Base-by-base conservation (phyloP, 1,140 invertebrate genomes). In the Drosophila arawakana region DNA sequence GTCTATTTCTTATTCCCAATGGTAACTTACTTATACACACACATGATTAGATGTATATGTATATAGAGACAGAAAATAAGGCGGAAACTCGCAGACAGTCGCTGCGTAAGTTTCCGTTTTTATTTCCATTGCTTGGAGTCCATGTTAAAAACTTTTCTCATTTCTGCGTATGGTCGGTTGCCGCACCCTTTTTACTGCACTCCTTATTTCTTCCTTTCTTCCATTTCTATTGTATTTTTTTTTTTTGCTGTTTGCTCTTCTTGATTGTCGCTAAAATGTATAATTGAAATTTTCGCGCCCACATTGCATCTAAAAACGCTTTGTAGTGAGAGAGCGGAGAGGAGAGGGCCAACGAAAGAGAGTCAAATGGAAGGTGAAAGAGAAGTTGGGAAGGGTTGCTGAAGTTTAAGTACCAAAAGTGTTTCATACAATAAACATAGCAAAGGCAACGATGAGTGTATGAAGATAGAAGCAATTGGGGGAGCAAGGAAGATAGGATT, bases 261-360 rank as follows among this genome's bases (percentile, higher is more conserved):
- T 57, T 39, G 68, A 52, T 62, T 85, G 78, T 81, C 81, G 81
- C 78, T 85, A 84, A 84, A 84, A 86, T 86, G 75, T 86, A 85
- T 85, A 85, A 85, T 85, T 85, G 79, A 82, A 85, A 85, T 81
- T 86, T 81, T 63, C 73, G 81, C 81, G 81, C 82, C 82, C 81
- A 81, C 81, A 85, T 81, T 77, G 77, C 70, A 54, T 77, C 78
- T 80, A 52, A 67, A 71, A 58, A 74, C 55, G 46, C 47, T 41
- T 55, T 63, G 43, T 44, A 62, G 44, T 66, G 43, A 34, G 73
- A 65, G 11, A 67, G 52, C 41, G 21, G 41, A 1, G 8, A 11
- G 4, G 3, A 44, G 62, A 44, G 35, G 13, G 15, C 25, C 25
- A 30, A 30, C 6, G 25, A 30, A 5, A 43, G 52, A 9, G 8